Base-by-base conservation (phyloP, 1,140 invertebrate genomes). In the Danaus plexippus region DNA sequence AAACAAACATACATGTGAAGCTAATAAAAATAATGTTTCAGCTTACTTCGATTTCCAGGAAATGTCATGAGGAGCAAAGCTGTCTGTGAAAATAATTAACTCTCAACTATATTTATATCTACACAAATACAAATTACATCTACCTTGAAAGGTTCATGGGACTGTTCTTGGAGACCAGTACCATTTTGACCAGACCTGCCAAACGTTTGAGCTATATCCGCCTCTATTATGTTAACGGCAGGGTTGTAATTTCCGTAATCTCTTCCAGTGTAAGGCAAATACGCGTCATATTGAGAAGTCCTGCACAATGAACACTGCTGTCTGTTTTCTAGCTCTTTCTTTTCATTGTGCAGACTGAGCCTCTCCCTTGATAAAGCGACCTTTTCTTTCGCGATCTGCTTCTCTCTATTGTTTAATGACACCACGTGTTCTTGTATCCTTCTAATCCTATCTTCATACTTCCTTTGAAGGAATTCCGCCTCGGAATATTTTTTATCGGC, bases 371-470 rank as follows among this genome's bases (percentile, higher is more conserved):
- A 88, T 8, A 88, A 59, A 9, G 76, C 70, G 0, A 88, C 78
- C 61, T 88, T 88, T 50, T 88, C 87, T 61, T 69, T 87, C 0
- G 87, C 84, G n/a, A 88, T 86, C 58, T 88, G 80, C 57, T 88
- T 87, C 47, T 88, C 87, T 57, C 87, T 77, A 6, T 67, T 51
- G 49, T 87, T 87, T 4, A 88, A 54, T 8, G 85, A 87, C 0
- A 88, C 75, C 0, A 79, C 78, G 22, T 88, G 84, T 57, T 88
- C 87, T 65, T 88, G 87, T 41, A 88, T 73, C 43, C 77, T 69
- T 32, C 78, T 69, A 47, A 88, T 81, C 47, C 83, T 73, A 11
- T 88, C 87, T 58, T 88, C 87, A 55, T 85, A 88, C 57, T 80
- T 86, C 32, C 68, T 71, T 57, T 88, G 85, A 10, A 82, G 61